phyloP scores from a whole-genome alignment of 1,140 invertebrate genomes.

The Polyergus mexicanus region DNA sequence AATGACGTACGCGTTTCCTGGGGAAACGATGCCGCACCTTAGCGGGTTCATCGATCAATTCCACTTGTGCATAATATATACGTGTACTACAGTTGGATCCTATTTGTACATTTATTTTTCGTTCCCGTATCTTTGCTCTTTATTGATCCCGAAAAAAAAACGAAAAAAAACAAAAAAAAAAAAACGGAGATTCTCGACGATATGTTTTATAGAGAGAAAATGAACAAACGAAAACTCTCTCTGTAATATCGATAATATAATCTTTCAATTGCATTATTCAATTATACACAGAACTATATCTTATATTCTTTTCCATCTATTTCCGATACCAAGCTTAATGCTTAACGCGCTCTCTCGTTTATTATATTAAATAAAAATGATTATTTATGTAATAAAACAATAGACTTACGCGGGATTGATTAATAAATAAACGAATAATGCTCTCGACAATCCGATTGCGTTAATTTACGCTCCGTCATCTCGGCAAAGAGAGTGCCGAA shows the following conservation, averaged over 20 bases:
- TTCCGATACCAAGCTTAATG: neutral
- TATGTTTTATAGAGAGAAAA: neutral
- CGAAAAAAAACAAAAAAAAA: no score
- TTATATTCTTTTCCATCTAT: no score
- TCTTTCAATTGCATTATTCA: conserved; percentile 22
- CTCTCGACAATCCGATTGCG: neutral
- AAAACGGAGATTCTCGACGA: neutral
- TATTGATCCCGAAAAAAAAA: conserved; percentile 27
- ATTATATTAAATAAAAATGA: neutral
- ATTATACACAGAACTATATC: neutral
- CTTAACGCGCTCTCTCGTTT: neutral
- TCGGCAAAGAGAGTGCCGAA: conserved; percentile 32
- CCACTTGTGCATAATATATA: conserved; percentile 46
- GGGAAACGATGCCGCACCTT: conserved; percentile 31
- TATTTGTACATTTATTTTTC: conserved; percentile 23
- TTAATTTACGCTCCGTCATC: conserved; percentile 14
- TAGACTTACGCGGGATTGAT: conserved; percentile 1
- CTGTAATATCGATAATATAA: neutral
- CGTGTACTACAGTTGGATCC: conserved; percentile 17
- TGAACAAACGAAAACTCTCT: neutral
- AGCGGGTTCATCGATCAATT: conserved; percentile 51
- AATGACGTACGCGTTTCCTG: conserved; percentile 52
- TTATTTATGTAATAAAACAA: neutral
- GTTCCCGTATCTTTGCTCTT: neutral
- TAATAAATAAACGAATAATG: conserved; percentile 18